Base-by-base conservation (phyloP, 1,140 invertebrate genomes). In the Pseudobourletiella spinata region DNA sequence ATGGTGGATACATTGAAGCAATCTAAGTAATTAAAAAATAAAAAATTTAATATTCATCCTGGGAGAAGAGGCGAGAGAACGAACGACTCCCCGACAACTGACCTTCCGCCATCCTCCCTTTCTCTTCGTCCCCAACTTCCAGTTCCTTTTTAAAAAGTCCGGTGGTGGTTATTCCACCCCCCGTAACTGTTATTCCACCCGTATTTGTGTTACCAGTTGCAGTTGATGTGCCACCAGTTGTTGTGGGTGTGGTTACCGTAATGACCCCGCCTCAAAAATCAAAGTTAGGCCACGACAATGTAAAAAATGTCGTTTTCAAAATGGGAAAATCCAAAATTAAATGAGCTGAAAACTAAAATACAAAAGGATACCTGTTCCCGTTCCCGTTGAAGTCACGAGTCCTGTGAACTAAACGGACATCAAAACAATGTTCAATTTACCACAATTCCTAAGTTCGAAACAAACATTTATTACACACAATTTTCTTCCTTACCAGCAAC, bases 401-500 rank as follows among this genome's bases (percentile, higher is more conserved):
- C 52, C 52, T 32, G 52, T n/a, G 25, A 35, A 55, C 52, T 55
- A 35, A 8, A 48, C 6, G 11, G 32, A 48, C 11, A 11, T 11
- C 46, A 54, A 28, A 54, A 26, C 24, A 28, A 54, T 28, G 20
- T 25, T 54, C 28, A 48, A 15, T 48, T 15, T 48, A 48, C n/a
- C n/a, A n/a, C n/a, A n/a, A n/a, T n/a, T n/a, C n/a, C n/a, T n/a
- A n/a, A n/a, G n/a, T 42, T 14, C 35, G 11, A 42, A 18, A 14
- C 18, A 14, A 42, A 14, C 35, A 42, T 42, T 42, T 14, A 14
- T 42, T 18, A 42, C 18, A 18, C 35, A 42, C 14, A 14, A 14
- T 42, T 18, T 42, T 42, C 18, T 14, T 42, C 8, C 61, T 65
- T 32, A 70, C 68, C 48, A 65, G 18, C 39, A 70, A 48, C 25